A percentile compares a stretch with the other conserved stretches of the same genome.
Evolutionary conservation across 2,797 vertebrate species (phyloP).

Genomic region (Sitta carolinensis): DNA sequence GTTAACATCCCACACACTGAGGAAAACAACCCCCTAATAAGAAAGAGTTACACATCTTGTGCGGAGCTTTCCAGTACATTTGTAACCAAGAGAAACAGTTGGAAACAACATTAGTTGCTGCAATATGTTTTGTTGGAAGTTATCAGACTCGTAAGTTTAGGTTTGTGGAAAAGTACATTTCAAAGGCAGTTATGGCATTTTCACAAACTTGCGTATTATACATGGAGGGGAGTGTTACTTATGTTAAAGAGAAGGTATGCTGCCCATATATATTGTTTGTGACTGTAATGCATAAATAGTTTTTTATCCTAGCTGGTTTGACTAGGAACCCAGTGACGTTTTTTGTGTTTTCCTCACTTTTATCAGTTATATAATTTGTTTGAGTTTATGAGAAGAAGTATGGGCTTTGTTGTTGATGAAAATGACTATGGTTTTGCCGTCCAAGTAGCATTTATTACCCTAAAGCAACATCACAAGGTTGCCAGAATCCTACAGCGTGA

Average conservation of each 20-base stretch:
- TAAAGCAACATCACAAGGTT: not conserved
- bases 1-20: conserved; percentile 20
- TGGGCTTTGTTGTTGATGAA: not conserved
- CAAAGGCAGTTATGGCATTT: not conserved
- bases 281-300: not conserved
- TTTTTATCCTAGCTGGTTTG: not conserved
- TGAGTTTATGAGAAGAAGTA: not conserved
- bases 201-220: not conserved
- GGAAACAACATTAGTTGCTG: not conserved
- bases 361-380: not conserved
- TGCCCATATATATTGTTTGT: not conserved
- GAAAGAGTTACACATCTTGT: not conserved
- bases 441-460: not conserved
- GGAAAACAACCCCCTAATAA: not conserved
- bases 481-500: not conserved
- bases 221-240: accelerated
- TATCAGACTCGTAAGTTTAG: not conserved
- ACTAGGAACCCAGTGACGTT: not conserved
- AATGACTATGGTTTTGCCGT: not conserved
- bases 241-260: not conserved
- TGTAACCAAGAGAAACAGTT: conserved; percentile 16
- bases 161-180: not conserved
- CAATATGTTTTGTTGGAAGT: not conserved
- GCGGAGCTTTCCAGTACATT: conserved; percentile 13
- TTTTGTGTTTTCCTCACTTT: not conserved